Base-by-base conservation (phyloP, 2,888 invertebrate genomes). In the Sussaba pulchella region DNA sequence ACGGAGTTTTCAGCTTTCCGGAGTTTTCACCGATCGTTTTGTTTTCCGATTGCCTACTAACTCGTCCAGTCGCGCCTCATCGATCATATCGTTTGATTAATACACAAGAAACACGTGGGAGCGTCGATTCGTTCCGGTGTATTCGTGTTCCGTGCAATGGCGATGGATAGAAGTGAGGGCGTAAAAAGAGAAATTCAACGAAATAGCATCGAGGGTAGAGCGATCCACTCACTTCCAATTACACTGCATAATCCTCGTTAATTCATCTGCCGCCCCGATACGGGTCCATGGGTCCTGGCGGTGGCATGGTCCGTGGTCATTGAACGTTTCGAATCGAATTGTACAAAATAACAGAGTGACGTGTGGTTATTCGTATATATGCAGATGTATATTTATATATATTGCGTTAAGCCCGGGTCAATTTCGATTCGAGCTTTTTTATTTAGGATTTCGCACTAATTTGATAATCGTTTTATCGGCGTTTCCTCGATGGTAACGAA, bases 191-290 rank as follows among this genome's bases (percentile, higher is more conserved):
- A 66, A 43, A 31, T 31, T 31, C 45, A 66, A 54, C 36, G 64
- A 66, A 73, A 73, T 57, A 66, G 57, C 64, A 24, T 71, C 6
- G 26, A 39, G 36, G 10, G 31, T 50, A 43, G 57, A 26, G n/a
- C 43, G 19, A 21, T 52, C 50, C 41, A 36, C 50, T 57, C 45
- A 14, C 54, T 17, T 47, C 45, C 54, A 73, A 73, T 73, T 73
- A 73, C 57, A 57, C 31, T 45, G 17, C 41, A 54, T 73, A 64
- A 73, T 73, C 64, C 64, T n/a, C 64, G 31, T 54, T 66, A 43
- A 64, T 73, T 57, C 41, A 64, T 57, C 73, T 54, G 26, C 21
- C 31, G 43, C 47, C 14, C 19, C 66, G 14, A 47, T 31, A 14
- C 4, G 0, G n/a, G 24, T 4, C 24, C 4, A 26, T 52, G 54